Conservation (phyloP, 2,113 vertebrate genomes). For the Tichodroma muraria region DNA sequence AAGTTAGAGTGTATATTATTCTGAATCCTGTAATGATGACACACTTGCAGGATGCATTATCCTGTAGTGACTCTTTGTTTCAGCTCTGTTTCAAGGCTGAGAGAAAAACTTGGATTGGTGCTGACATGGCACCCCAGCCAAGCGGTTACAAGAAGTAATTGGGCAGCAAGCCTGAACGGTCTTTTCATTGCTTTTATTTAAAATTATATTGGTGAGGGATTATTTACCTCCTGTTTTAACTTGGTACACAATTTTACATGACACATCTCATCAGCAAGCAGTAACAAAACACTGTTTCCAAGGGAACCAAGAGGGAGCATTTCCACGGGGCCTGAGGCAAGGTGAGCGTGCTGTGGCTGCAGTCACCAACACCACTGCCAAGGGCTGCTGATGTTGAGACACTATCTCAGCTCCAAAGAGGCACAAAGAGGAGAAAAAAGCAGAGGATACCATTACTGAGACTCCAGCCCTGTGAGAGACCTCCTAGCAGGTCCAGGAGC, state of each 20-base stretch:
- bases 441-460: neutral
- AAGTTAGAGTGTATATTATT: neutral
- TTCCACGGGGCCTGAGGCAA: neutral
- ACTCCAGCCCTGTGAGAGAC: neutral
- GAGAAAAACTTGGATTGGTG: neutral
- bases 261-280: neutral
- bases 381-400: neutral
- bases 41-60: neutral
- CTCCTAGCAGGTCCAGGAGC: neutral
- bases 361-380: neutral
- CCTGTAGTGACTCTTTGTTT: neutral
- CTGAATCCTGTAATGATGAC: neutral
- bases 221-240: neutral
- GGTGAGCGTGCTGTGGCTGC: neutral
- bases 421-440: too few relatives aligned
- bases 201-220: neutral
- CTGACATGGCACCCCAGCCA: neutral
- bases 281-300: slow-evolving; percentile 6
- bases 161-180: neutral
- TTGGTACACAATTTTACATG: neutral
- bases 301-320: neutral
- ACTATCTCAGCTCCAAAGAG: neutral
- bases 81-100: neutral
- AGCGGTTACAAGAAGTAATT: neutral
- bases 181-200: neutral